Percentiles rank a stretch among this genome's conserved stretches.
phyloP scores from a whole-genome alignment of 1,140 invertebrate genomes.

The Coelopa frigida region DNA sequence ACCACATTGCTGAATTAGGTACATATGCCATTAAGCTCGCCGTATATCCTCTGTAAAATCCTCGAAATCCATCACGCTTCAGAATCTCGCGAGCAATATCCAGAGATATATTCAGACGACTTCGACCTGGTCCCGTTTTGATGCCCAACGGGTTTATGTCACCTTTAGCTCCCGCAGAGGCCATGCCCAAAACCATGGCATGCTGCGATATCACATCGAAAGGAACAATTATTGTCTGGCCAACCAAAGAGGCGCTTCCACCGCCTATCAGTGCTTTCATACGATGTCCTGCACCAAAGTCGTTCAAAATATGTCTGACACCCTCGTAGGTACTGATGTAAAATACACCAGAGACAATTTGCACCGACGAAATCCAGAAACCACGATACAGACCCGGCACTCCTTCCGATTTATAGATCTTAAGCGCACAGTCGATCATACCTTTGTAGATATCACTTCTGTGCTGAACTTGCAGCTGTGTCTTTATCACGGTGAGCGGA shows the following conservation, averaged over 20 bases:
- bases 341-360: constrained; percentile 77
- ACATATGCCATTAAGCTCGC: constrained; percentile 89
- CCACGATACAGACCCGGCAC: constrained; percentile 82
- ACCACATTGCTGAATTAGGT: constrained; percentile 94
- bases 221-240: constrained; percentile 93
- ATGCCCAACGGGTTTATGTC: constrained; percentile 64
- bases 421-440: constrained; percentile 82
- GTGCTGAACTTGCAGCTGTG: constrained; percentile 84
- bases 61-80: constrained; percentile 68
- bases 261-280: constrained; percentile 59
- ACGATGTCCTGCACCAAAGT: constrained; percentile 48
- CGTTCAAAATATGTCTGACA: constrained; percentile 70
- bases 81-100: constrained; percentile 68
- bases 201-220: constrained; percentile 96
- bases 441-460: constrained; percentile 78
- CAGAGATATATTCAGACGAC: constrained; percentile 55
- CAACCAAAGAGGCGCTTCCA: constrained; percentile 81
- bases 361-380: constrained; percentile 86
- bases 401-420: constrained; percentile 86
- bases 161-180: constrained; percentile 46
- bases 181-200: constrained; percentile 85
- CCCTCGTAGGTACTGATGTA: constrained; percentile 96
- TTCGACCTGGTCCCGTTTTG: constrained; percentile 52
- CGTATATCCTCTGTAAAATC: constrained; percentile 90
- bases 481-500: constrained; percentile 94